Percentiles rank a stretch among this genome's conserved stretches.
phyloP scores from a whole-genome alignment of 1,140 invertebrate species.

The Elysia chlorotica region DNA sequence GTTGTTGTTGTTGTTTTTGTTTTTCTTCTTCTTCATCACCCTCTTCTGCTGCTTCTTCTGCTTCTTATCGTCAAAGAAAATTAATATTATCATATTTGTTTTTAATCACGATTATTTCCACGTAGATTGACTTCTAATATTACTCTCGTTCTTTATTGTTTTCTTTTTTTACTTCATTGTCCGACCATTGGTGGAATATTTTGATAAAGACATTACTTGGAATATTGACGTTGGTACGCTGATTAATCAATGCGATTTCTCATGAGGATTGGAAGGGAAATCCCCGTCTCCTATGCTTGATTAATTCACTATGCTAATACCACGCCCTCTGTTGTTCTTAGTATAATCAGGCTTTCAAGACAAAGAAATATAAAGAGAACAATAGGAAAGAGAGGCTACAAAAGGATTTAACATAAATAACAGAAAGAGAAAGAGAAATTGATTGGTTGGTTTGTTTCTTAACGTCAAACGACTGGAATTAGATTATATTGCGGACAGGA shows the following conservation, averaged over 20 bases:
- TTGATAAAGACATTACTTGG: neutral
- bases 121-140: neutral
- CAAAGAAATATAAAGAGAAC: too few species aligned
- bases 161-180: neutral
- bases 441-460: too few species aligned
- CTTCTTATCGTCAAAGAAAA: neutral
- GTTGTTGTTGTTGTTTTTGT: neutral
- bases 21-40: neutral
- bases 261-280: neutral
- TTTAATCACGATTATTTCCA: too few species aligned
- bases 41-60: neutral
- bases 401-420: too few species aligned
- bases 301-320: neutral
- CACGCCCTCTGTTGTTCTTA: too few species aligned
- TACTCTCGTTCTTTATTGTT: neutral
- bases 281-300: neutral
- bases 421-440: too few species aligned
- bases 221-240: neutral
- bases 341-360: too few species aligned
- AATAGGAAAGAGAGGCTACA: too few species aligned
- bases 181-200: neutral
- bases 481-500: too few species aligned
- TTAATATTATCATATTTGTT: neutral
- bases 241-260: neutral
- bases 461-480: too few species aligned